Base-by-base conservation (phyloP, 2,888 invertebrate species). In the Dendrolimus houi region DNA sequence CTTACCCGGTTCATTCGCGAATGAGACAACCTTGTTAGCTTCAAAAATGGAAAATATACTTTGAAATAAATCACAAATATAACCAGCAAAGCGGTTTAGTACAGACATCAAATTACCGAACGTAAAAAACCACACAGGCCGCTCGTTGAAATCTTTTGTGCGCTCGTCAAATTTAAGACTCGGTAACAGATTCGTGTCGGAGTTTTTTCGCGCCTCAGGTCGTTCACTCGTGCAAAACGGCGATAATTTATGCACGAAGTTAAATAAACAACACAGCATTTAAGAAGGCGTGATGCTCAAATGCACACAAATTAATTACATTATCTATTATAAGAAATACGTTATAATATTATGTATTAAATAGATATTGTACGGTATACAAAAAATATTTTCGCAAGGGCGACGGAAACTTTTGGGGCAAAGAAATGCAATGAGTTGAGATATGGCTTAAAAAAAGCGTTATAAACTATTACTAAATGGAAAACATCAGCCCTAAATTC, bases 121-220 rank as follows among this genome's bases (percentile, higher is more conserved):
- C 52, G 40, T 55, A 59, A 59, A 55, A 53, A 47, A 9, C 9
- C 47, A 42, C 54, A 58, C 60, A 64, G 65, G 63, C 61, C 58
- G 69, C 77, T 72, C 85, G 86, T 87, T 86, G 83, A 87, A 73
- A 73, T 87, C 85, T 85, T 87, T 85, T 86, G 74, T 80, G 79
- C 66, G 66, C 66, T 61, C 66, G 64, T 69, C 69, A 72, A 72
- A 71, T 67, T 67, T 68, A 70, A 72, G 61, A 62, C 64, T 62
- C 66, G 65, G 60, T 62, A 73, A 68, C 65, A 63, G 63, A 71
- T 72, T 64, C 55, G 59, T 58, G 55, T 65, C 62, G 63, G 60
- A 65, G 65, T 69, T 61, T 64, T 68, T 67, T 67, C 62, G 58
- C 61, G 59, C 57, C 55, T 10, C 64, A 64, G 72, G 66, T 76